Percentiles rank a stretch among this genome's conserved stretches.
Conservation (phyloP, 2,797 vertebrate species). For the Bryconaethiops microstoma region DNA sequence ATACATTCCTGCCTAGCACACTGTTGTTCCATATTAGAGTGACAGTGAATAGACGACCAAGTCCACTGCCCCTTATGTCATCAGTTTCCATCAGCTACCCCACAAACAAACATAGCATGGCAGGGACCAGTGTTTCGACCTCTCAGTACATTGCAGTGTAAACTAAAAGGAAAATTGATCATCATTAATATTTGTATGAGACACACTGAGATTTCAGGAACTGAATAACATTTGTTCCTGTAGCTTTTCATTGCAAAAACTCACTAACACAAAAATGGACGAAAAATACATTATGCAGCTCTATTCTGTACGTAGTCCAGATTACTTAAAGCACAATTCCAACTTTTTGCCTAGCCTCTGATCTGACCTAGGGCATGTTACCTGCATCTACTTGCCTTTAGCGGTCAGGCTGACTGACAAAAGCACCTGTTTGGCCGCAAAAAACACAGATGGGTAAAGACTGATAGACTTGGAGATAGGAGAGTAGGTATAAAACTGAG, state of each 20-base stretch:
- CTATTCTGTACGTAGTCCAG: background rate
- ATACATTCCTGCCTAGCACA: background rate
- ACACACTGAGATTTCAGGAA: background rate
- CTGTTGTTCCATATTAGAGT: background rate
- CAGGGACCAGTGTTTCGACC: background rate
- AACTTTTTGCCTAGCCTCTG: background rate
- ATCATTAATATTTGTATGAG: background rate
- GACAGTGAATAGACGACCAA: background rate
- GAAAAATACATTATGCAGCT: background rate
- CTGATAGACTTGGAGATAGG: background rate
- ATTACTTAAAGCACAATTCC: background rate
- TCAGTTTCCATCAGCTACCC: constrained; percentile 5
- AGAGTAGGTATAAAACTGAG: background rate
- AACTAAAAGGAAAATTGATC: background rate
- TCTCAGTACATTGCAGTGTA: background rate
- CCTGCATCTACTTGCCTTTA: background rate
- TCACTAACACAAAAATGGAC: background rate
- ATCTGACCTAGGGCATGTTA: background rate
- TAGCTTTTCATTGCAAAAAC: background rate
- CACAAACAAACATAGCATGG: background rate
- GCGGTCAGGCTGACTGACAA: background rate
- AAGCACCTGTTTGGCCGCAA: background rate
- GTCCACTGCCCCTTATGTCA: background rate
- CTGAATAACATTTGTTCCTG: too few species aligned
- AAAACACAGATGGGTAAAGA: background rate